phyloP scores from a whole-genome alignment of 2,113 vertebrate species.

The Ptilonorhynchus violaceus region DNA sequence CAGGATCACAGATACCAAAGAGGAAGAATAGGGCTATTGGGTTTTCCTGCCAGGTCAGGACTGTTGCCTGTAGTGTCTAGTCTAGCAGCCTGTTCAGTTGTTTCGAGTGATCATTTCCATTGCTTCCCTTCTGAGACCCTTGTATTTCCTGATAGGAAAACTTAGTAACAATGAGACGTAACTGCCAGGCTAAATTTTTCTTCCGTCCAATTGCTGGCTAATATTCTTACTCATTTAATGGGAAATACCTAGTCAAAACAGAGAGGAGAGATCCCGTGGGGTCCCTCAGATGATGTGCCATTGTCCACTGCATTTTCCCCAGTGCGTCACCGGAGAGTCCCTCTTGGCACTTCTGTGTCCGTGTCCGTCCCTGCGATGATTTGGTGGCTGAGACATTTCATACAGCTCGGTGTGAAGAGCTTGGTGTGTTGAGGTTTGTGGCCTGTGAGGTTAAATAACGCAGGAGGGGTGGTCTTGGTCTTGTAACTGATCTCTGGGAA shows the following conservation, averaged over 20 bases:
- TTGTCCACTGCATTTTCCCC: background rate
- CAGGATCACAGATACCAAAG: conserved; percentile 9
- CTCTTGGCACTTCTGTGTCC: background rate
- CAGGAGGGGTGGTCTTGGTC: background rate
- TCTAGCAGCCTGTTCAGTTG: background rate
- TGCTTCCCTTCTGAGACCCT: conserved; percentile 34
- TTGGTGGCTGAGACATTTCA: background rate
- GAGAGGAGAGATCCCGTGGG: background rate
- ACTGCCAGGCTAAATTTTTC: background rate
- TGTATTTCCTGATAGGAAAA: conserved; percentile 49
- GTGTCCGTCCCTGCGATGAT: background rate
- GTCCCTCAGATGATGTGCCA: background rate
- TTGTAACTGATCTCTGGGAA: background rate
- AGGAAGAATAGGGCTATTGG: conserved; percentile 39
- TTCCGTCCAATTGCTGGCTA: background rate
- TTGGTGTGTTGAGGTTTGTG: background rate
- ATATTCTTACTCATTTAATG: background rate
- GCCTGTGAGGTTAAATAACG: background rate
- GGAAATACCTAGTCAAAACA: background rate
- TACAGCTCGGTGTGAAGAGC: background rate
- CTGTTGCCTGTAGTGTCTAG: background rate
- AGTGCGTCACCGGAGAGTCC: fast-evolving
- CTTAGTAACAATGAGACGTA: conserved; percentile 9
- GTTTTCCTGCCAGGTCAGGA: conserved; percentile 33
- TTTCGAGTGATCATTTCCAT: conserved; percentile 9